These are phyloP conservation scores for Carabus problematicus DNA, from an alignment of 2,888 invertebrate genomes.

Conservation along the genomic window DNA sequence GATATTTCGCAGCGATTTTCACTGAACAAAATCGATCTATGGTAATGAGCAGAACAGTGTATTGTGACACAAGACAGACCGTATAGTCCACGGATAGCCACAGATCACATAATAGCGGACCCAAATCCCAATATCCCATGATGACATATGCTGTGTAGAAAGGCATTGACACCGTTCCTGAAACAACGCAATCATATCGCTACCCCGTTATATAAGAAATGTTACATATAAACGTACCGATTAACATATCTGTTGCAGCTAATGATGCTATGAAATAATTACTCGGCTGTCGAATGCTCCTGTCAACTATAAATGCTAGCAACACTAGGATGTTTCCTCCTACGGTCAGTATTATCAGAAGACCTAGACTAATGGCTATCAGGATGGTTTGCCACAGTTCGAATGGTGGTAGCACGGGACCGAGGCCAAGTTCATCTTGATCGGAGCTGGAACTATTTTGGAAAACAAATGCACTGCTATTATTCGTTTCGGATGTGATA, in stretches of 20 bases:
- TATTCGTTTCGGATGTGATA: constrained; percentile 37
- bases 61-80: constrained; percentile 98
- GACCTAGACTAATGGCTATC: constrained; percentile 84
- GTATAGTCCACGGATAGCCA: constrained; percentile 99
- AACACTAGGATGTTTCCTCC: constrained; percentile 96
- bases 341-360: constrained; percentile 91
- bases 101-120: constrained; percentile 93
- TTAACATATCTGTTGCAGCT: constrained; percentile 95
- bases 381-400: constrained; percentile 88
- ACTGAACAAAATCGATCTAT: constrained; percentile 99
- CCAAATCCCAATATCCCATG: constrained; percentile 96
- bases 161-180: constrained; percentile 97
- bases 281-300: constrained; percentile 94
- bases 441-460: constrained; percentile 43
- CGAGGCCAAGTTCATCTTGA: constrained; percentile 49
- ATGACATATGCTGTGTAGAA: constrained; percentile 98
- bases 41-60: constrained; percentile 97
- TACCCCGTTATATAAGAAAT: background rate
- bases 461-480: constrained; percentile 41
- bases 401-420: constrained; percentile 80
- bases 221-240: constrained; percentile 66
- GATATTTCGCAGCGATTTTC: constrained; percentile 95
- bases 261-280: constrained; percentile 99
- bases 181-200: constrained; percentile 46
- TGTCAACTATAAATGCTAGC: constrained; percentile 92